These are phyloP conservation scores for Tricholaema leucomelas DNA, from an alignment of 2,113 vertebrate genomes.

Conservation along the genomic window DNA sequence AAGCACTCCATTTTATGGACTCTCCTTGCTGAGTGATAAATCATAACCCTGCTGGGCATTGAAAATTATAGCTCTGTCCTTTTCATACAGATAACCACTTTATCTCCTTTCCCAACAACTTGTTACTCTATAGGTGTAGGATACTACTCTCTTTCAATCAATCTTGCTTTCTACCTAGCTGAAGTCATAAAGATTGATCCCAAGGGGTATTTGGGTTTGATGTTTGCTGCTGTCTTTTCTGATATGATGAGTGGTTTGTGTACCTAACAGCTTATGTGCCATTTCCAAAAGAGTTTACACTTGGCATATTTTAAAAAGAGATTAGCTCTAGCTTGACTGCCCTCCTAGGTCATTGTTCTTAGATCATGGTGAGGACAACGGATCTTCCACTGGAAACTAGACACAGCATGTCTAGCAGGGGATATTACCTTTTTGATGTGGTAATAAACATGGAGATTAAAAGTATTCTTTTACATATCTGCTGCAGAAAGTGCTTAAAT, in stretches of 20 bases:
- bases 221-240: neutral
- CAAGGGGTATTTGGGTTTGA: neutral
- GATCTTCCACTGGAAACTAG: neutral
- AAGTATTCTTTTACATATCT: neutral
- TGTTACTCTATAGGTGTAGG: neutral
- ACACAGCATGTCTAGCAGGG: neutral
- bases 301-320: neutral
- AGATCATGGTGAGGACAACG: neutral
- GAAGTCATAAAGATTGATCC: neutral
- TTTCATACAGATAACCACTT: neutral
- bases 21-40: neutral
- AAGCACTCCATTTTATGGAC: neutral
- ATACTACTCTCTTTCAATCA: neutral
- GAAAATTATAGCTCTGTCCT: neutral
- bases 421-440: neutral
- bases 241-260: neutral
- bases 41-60: neutral
- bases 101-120: neutral
- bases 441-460: neutral
- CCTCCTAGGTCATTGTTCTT: neutral
- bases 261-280: neutral
- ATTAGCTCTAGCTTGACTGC: neutral
- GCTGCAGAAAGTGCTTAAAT: neutral
- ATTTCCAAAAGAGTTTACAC: neutral
- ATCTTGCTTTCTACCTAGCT: neutral